These are phyloP conservation scores for Colaptes auratus DNA, from an alignment of 2,113 vertebrate species.

Conservation along the genomic window DNA sequence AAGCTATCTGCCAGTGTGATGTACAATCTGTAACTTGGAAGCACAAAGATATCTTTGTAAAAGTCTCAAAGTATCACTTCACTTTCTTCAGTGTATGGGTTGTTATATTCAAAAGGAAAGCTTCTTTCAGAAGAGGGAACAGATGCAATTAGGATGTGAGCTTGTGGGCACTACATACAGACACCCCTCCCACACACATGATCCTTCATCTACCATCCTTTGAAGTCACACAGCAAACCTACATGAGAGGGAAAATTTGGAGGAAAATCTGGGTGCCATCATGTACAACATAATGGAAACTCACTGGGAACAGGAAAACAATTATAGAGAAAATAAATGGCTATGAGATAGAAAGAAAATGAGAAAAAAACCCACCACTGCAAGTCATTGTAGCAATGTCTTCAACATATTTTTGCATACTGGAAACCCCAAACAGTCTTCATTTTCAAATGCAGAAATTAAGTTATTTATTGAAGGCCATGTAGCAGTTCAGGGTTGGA, in stretches of 20 bases:
- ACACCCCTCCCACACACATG: not conserved
- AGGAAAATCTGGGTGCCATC: not conserved
- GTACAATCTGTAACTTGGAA: not conserved
- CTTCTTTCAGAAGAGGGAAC: not conserved
- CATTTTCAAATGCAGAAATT: not conserved
- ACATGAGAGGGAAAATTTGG: not conserved
- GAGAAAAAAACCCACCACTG: fast-evolving
- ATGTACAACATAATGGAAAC: not conserved
- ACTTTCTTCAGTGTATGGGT: not conserved
- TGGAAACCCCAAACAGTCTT: not conserved
- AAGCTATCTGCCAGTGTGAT: not conserved
- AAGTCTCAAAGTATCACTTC: not conserved
- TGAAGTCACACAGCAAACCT: not conserved
- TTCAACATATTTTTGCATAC: not conserved
- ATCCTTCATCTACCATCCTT: not conserved
- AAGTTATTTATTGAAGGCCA: not conserved
- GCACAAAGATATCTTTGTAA: not conserved
- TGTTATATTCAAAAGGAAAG: not conserved
- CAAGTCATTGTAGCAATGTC: not conserved
- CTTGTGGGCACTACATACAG: not conserved
- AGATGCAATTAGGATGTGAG: not conserved
- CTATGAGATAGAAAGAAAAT: not conserved
- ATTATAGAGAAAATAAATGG: not conserved
- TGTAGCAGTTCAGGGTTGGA: not conserved
- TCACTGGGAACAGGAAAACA: not conserved